Conservation (phyloP, 2,797 vertebrate genomes). For the Amniataba percoides region DNA sequence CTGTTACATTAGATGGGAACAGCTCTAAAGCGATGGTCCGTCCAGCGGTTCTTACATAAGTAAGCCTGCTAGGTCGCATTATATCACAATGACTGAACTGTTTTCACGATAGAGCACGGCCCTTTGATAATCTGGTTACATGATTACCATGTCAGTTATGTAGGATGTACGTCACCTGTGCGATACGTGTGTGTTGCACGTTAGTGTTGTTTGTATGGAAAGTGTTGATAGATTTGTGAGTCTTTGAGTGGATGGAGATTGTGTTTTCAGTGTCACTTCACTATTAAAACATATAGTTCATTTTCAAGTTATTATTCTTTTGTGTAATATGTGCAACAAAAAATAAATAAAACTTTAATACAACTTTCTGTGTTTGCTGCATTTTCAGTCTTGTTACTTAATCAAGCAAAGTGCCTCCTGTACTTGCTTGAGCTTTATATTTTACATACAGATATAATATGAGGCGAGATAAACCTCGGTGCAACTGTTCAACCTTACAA, state of each 20-base stretch:
- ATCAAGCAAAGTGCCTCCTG: too few relatives aligned
- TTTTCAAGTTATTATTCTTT: background rate
- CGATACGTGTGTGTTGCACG: background rate
- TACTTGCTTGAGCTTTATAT: too few relatives aligned
- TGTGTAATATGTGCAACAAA: background rate
- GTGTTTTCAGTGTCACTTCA: background rate
- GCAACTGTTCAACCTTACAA: too few relatives aligned
- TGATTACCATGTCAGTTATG: too few relatives aligned
- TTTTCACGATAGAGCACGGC: conserved; percentile 21
- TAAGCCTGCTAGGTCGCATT: conserved; percentile 25
- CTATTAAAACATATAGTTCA: background rate
- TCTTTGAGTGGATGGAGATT: background rate
- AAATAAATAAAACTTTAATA: background rate
- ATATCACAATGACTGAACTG: conserved; percentile 38
- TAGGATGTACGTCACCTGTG: background rate
- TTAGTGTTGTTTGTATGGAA: background rate
- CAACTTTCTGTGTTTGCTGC: background rate
- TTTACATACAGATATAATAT: too few relatives aligned
- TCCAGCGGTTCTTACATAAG: conserved; percentile 18
- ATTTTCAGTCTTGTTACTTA: too few relatives aligned
- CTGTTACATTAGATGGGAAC: background rate
- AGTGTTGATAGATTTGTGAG: background rate
- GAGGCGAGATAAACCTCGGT: too few relatives aligned
- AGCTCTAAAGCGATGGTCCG: background rate
- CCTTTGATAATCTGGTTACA: conserved; percentile 35